Percentiles rank a stretch among this genome's conserved stretches.
Evolutionary conservation across 2,888 invertebrate genomes (phyloP).

Genomic region (Himalopsyche kuldschensis): DNA sequence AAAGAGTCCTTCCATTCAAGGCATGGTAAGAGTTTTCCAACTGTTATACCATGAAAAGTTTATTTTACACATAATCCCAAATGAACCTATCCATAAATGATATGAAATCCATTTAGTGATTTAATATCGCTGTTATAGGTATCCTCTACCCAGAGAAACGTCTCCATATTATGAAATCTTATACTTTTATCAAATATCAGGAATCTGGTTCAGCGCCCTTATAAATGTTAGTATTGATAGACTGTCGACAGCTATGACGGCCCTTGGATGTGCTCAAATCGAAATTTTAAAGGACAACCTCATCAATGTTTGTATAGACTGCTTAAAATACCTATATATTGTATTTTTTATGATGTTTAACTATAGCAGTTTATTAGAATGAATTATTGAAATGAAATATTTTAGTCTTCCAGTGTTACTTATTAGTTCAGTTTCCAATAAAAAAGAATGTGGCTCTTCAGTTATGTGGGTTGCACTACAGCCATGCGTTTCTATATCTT

Average conservation of each 20-base stretch:
- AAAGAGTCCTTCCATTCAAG: conserved; percentile 35
- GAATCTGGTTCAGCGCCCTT: conserved; percentile 39
- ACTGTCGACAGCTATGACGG: conserved; percentile 51
- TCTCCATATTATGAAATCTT: conserved; percentile 35
- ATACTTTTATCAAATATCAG: conserved; percentile 36
- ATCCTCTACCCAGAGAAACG: conserved; percentile 27
- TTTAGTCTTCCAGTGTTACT: too few relatives aligned
- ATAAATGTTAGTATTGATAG: conserved; percentile 53
- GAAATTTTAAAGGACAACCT: conserved; percentile 52
- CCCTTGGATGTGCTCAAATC: conserved; percentile 52
- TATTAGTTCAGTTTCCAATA: too few relatives aligned
- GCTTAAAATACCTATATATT: neutral
- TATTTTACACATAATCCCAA: too few relatives aligned
- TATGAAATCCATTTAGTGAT: neutral
- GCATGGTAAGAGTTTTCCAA: conserved; percentile 28
- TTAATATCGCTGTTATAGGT: conserved; percentile 23
- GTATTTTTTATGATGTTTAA: too few relatives aligned
- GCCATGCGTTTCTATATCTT: too few relatives aligned
- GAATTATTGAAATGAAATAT: too few relatives aligned
- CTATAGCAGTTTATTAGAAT: too few relatives aligned
- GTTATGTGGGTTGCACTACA: too few relatives aligned
- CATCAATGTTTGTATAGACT: conserved; percentile 44
- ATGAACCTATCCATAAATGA: neutral
- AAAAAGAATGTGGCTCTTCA: too few relatives aligned
- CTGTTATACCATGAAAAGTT: too few relatives aligned